These are phyloP conservation scores for Grammomys surdaster DNA, from an alignment of 2,113 vertebrate genomes.

Conservation along the genomic window DNA sequence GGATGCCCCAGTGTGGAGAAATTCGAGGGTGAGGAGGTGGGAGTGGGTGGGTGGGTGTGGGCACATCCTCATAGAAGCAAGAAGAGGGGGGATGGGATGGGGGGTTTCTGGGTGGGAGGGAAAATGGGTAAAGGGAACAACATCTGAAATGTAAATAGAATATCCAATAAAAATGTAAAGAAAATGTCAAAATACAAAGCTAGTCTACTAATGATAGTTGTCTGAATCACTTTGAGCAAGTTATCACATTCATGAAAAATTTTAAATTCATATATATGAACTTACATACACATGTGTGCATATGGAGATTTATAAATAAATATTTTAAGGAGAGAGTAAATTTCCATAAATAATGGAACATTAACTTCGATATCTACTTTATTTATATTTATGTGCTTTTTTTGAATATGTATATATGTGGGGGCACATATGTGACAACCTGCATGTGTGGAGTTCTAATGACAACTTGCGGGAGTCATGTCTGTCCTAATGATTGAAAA, in stretches of 20 bases:
- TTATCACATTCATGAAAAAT: not conserved
- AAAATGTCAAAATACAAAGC: conserved; percentile 23
- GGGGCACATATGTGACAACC: not conserved
- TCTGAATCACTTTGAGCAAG: not conserved
- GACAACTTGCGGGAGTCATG: not conserved
- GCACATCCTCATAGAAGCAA: too few species aligned
- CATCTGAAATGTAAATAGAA: too few species aligned
- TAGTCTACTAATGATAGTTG: conserved; percentile 19
- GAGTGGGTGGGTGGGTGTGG: too few species aligned
- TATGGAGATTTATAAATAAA: not conserved
- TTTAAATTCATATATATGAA: not conserved
- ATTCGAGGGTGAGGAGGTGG: too few species aligned
- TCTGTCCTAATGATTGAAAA: not conserved
- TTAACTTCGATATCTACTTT: not conserved
- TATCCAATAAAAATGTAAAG: not conserved
- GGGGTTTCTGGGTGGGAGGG: too few species aligned
- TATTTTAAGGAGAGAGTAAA: not conserved
- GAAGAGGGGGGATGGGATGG: too few species aligned
- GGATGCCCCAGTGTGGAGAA: too few species aligned
- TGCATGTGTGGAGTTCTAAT: too few species aligned
- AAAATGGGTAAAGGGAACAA: too few species aligned
- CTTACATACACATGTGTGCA: not conserved
- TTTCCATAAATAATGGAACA: not conserved
- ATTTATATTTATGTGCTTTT: too few species aligned
- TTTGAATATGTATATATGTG: not conserved